Evolutionary conservation across 1,140 invertebrate species (phyloP).

Genomic region (Ooceraea biroi): DNA sequence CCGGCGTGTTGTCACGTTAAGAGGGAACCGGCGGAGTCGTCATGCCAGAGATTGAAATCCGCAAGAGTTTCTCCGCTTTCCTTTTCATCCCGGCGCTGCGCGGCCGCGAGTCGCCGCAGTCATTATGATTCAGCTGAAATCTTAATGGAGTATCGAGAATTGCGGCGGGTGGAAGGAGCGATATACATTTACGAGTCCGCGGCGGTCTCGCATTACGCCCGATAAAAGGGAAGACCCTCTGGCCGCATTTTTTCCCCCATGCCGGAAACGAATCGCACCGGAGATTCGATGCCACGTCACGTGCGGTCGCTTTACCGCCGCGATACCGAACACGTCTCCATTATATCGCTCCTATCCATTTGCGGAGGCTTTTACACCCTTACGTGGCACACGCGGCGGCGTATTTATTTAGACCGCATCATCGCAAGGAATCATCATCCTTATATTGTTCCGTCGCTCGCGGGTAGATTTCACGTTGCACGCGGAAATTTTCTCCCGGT

Average conservation of each 20-base stretch:
- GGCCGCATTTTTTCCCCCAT: conserved; percentile 28
- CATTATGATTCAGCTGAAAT: conserved; percentile 75
- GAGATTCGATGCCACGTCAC: conserved; percentile 57
- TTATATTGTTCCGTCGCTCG: conserved; percentile 11
- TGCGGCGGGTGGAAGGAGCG: too few relatives aligned
- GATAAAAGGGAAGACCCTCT: conserved; percentile 49
- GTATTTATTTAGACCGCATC: neutral
- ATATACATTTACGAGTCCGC: conserved; percentile 57
- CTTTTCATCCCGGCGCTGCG: neutral
- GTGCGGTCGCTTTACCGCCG: conserved; percentile 19
- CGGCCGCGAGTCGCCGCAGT: neutral
- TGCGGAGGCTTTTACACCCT: conserved; percentile 6
- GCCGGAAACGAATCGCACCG: conserved; percentile 44
- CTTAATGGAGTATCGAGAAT: conserved; percentile 73
- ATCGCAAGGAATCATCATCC: neutral
- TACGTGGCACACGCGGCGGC: neutral
- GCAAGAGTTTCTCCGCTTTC: conserved; percentile 27
- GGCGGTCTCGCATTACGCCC: conserved; percentile 61
- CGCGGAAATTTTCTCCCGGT: neutral
- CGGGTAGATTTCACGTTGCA: neutral
- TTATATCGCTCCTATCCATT: conserved; percentile 39
- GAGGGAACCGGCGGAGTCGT: conserved; percentile 11
- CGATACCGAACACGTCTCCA: conserved; percentile 49
- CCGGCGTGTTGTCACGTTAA: conserved; percentile 44
- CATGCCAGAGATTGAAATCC: conserved; percentile 63